Evolutionary conservation across 1,140 invertebrate species (phyloP).

Genomic region (Brachionus koreanus): DNA sequence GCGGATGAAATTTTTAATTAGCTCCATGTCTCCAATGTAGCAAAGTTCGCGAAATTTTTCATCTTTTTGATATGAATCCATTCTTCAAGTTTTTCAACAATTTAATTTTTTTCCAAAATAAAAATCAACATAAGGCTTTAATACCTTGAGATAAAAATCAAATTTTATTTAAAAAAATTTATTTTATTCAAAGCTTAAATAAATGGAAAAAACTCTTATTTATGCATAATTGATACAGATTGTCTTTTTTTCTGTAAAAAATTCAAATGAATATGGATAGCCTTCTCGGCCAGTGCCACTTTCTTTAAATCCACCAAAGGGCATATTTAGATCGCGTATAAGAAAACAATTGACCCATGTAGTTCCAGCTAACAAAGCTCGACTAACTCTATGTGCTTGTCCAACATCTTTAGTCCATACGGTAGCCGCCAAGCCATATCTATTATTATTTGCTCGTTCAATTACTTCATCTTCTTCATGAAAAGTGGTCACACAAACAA

Average conservation of each 20-base stretch:
- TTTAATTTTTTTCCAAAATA: background rate
- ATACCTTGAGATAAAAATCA: slow-evolving; percentile 15
- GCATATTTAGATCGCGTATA: slow-evolving; percentile 63
- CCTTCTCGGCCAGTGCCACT: slow-evolving; percentile 64
- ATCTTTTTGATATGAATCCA: slow-evolving; percentile 27
- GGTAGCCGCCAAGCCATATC: slow-evolving; percentile 63
- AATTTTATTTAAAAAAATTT: background rate
- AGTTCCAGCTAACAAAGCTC: slow-evolving; percentile 61
- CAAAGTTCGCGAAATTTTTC: slow-evolving; percentile 39
- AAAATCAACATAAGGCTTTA: background rate
- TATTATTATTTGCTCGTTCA: slow-evolving; percentile 59
- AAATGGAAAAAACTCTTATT: background rate
- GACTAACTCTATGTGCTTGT: slow-evolving; percentile 59
- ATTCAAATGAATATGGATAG: slow-evolving; percentile 62
- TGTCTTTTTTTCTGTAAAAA: slow-evolving; percentile 64
- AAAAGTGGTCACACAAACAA: slow-evolving; percentile 63
- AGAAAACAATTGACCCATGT: slow-evolving; percentile 67
- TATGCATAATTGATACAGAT: slow-evolving; percentile 59
- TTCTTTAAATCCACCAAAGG: slow-evolving; percentile 65
- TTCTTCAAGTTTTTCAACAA: background rate
- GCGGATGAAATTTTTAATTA: background rate
- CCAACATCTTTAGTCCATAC: slow-evolving; percentile 61
- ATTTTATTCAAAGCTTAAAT: slow-evolving; percentile 15
- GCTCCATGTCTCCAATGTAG: slow-evolving; percentile 26
- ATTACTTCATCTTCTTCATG: slow-evolving; percentile 61